Percentiles rank a stretch among this genome's conserved stretches.
phyloP scores from a whole-genome alignment of 2,113 vertebrate species.

The Pongo abelii region DNA sequence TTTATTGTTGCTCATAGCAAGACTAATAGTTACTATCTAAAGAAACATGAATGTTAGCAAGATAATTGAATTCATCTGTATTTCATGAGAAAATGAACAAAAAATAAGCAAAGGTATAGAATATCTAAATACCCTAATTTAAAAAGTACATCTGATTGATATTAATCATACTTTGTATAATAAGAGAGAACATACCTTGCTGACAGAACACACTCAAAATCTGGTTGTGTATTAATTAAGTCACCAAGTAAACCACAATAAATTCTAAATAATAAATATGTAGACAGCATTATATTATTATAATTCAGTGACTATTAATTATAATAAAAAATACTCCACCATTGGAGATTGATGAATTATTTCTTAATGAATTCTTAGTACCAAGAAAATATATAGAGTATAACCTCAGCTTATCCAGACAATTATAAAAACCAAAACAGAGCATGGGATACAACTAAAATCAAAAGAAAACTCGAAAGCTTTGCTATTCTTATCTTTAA shows the following conservation, averaged over 20 bases:
- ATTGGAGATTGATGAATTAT: background rate
- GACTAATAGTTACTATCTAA: background rate
- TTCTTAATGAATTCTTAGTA: background rate
- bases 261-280: background rate
- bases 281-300: background rate
- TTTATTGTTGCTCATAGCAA: background rate
- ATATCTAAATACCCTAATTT: background rate
- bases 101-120: background rate
- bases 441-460: background rate
- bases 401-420: background rate
- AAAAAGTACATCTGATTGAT: background rate
- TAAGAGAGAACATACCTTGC: background rate
- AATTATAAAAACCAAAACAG: conserved; percentile 12
- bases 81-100: background rate
- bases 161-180: background rate
- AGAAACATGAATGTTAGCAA: background rate
- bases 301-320: background rate
- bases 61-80: background rate
- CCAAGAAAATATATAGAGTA: background rate
- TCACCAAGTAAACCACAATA: background rate
- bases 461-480: background rate
- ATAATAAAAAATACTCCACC: background rate
- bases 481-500: background rate
- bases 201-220: background rate
- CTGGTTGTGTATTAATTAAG: background rate